Evolutionary conservation across 92 coral and sea anemone species (phyloP), one percentile per base, ranked within the genome.

Genomic region (Epizoanthus rinbou): DNA sequence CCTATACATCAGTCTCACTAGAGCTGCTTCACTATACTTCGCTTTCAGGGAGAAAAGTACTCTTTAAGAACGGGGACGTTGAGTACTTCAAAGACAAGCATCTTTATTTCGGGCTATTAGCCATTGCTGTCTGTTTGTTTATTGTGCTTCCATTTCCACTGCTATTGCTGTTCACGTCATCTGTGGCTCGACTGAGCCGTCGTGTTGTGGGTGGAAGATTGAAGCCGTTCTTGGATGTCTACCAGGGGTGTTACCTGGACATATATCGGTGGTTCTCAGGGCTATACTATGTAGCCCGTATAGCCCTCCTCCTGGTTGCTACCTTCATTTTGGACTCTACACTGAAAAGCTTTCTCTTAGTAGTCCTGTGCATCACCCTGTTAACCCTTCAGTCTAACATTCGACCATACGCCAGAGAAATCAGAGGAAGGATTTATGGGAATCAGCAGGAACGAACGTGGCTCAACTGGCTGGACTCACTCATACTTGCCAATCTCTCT

Each of bases 71-170:
- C 63, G 94, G 94, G 17, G 88, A 89, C 11, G 92, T 83, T 56
- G 84, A 82, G 54, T 91, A 75, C 56, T 91, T 91, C 69, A 73
- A 80, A 25, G 72, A 86, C 14, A 78, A 75, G 28, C 94, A 91
- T 63, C 57, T 47, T 19, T 78, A 76, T 31, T 79, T 85, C 63
- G 92, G 90, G 25, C 50, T 83, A 0, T 83, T 89, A 18, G 94
- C 94, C 47, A 82, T 91, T 25, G 52, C 80, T 24, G 83, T 91
- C 43, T 67, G 91, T 52, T 68, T 82, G 60, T 76, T 91, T 1
- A 80, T 91, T 22, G 92, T 91, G 24, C n/a, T 91, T 25, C 94
- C 94, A 1, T 91, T 91, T 68, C 94, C 94, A 22, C 17, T 91
- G 15, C 53, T 75, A 43, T 90, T 91, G 6, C 56, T 81, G 15